phyloP scores from a whole-genome alignment of 2,888 invertebrate species.

The Erpobdella octoculata region DNA sequence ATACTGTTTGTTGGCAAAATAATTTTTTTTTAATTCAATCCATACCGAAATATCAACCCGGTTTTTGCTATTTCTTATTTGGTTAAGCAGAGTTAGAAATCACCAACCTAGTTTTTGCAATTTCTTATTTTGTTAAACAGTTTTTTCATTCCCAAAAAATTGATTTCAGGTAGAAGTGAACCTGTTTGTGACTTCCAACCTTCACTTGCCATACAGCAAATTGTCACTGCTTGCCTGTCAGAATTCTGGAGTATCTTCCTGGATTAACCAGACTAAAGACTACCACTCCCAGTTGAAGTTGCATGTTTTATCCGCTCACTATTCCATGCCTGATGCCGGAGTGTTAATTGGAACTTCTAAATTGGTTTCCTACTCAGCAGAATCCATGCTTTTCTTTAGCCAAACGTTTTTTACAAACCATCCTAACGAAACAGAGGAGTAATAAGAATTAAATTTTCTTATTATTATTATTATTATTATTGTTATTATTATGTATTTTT shows the following conservation, averaged over 20 bases:
- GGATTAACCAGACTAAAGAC: constrained; percentile 8
- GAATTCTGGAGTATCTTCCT: constrained; percentile 7
- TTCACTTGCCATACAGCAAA: constrained; percentile 2
- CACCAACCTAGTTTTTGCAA: too few relatives aligned
- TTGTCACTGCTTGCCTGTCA: constrained; percentile 6
- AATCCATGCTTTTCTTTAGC: neutral
- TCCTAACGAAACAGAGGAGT: neutral
- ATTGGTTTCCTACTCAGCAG: neutral
- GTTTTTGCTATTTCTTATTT: neutral
- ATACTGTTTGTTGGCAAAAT: too few relatives aligned
- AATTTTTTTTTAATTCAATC: too few relatives aligned
- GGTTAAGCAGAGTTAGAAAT: neutral
- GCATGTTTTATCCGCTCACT: neutral
- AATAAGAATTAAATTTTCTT: too few relatives aligned
- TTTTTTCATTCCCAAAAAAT: neutral
- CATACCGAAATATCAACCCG: neutral
- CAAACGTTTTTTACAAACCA: neutral
- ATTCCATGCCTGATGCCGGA: constrained; percentile 3
- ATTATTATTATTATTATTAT: neutral
- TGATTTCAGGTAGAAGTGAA: constrained; percentile 11
- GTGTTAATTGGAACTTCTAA: neutral
- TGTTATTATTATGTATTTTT: neutral
- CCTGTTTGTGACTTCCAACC: constrained; percentile 1
- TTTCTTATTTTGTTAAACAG: neutral
- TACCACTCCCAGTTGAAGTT: neutral